Evolutionary conservation across 2,888 invertebrate genomes (phyloP).

Genomic region (Bellardia pandia): DNA sequence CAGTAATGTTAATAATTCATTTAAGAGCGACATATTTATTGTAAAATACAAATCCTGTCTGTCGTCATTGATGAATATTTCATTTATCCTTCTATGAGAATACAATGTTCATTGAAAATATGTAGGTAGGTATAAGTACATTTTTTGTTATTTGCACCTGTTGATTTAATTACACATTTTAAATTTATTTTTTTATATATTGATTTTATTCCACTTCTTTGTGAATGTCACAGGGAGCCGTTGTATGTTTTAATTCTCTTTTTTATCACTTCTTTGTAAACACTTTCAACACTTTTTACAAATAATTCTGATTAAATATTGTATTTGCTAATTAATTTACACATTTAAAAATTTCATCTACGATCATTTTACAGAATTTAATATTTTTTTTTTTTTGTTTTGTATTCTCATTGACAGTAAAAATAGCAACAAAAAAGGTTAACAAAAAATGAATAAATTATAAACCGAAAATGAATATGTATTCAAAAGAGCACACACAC

Average conservation of each 20-base stretch:
- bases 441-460: slow-evolving; percentile 34
- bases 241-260: slow-evolving; percentile 5
- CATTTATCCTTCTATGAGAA: background rate
- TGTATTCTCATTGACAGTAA: slow-evolving; percentile 44
- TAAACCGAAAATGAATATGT: slow-evolving; percentile 60
- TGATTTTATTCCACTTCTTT: background rate
- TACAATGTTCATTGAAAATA: background rate
- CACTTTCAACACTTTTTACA: slow-evolving; percentile 16
- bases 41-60: slow-evolving; percentile 5
- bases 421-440: slow-evolving; percentile 36
- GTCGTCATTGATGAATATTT: background rate
- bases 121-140: background rate
- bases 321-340: background rate
- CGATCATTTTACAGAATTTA: slow-evolving; percentile 32
- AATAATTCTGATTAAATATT: slow-evolving; percentile 13
- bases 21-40: slow-evolving; percentile 45
- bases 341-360: slow-evolving; percentile 4
- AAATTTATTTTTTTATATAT: background rate
- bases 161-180: slow-evolving; percentile 39
- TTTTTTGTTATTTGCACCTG: slow-evolving; percentile 43
- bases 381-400: slow-evolving; percentile 43
- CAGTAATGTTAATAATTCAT: slow-evolving; percentile 40
- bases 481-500: slow-evolving; percentile 53
- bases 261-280: background rate
- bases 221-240: too few species aligned